Base-by-base conservation (phyloP, 1,140 invertebrate genomes). In the Aphelinus certus region DNA sequence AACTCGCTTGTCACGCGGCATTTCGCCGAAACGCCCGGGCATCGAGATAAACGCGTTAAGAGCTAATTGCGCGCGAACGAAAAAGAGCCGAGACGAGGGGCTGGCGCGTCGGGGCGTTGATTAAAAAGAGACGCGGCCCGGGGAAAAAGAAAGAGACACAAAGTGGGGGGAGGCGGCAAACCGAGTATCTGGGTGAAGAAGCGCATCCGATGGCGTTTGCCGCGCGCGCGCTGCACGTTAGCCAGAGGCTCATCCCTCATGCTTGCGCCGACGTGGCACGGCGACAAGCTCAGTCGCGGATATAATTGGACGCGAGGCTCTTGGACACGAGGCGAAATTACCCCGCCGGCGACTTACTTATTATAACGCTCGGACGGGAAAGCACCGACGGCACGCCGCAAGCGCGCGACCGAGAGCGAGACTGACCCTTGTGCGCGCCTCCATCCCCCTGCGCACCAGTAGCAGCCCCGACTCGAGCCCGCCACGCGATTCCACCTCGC, bases 261-360 rank as follows among this genome's bases (percentile, higher is more conserved):
- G 74, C 75, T 78, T 79, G 75, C 26, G 26, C 78, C 75, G 79
- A 82, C 80, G 81, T 80, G 77, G 77, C 58, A 61, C 71, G 67
- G 76, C 78, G 82, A 81, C 82, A 81, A 83, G 79, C 79, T 83
- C 81, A 77, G 80, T 82, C 80, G 77, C 79, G 81, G 80, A 83
- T 83, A 83, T 84, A 85, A 85, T 84, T 86, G 82, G 82, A 84
- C 82, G 82, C 57, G 57, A 10, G 83, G 82, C 82, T 83, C 81
- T 85, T 83, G 84, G 85, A 85, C 82, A 81, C 79, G 83, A 82
- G 26, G 26, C 60, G 75, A 84, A 84, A 85, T 85, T 83, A 85
- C 72, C 83, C 83, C 81, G 80, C 81, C 82, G 84, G 81, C 83
- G 81, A 85, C 83, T 86, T 85, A 85, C 83, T 84, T 84, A 83